Conservation (phyloP, 92 coral and sea anemone species). For the Palythoa grandiflora region DNA sequence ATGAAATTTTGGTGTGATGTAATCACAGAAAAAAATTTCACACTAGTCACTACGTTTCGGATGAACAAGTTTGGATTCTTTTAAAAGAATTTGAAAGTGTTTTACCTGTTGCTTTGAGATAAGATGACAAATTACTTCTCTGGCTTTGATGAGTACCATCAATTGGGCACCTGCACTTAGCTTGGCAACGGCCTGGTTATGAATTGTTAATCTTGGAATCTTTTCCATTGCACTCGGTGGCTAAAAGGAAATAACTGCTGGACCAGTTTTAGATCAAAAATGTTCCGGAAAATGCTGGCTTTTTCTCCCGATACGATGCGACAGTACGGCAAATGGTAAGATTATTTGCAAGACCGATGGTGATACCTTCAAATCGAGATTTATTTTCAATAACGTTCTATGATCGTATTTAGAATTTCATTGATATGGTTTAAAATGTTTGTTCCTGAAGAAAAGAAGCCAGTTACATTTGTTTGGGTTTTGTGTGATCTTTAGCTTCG, state of each 20-base stretch:
- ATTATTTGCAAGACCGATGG: background rate
- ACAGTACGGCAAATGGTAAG: conserved; percentile 28
- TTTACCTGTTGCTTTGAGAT: conserved; percentile 25
- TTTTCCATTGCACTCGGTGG: conserved; percentile 21
- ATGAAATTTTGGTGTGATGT: background rate
- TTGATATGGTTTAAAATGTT: background rate
- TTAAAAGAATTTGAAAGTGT: background rate
- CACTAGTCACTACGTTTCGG: no score
- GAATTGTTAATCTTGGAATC: conserved; percentile 26
- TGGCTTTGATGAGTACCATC: conserved; percentile 31
- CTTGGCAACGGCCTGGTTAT: conserved; percentile 16
- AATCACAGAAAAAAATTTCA: background rate
- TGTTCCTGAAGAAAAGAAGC: background rate
- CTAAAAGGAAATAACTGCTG: conserved; percentile 19
- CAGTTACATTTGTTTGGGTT: conserved; percentile 8
- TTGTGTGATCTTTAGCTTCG: background rate
- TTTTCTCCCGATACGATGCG: background rate
- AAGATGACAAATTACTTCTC: conserved; percentile 40
- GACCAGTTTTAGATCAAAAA: background rate
- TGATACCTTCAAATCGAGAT: background rate
- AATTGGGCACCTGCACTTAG: conserved; percentile 32
- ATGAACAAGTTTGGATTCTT: background rate
- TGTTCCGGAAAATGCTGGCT: background rate
- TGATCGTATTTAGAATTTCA: background rate
- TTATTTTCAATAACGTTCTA: background rate